Base-by-base conservation (phyloP, 1,140 invertebrate genomes). In the Leptopilina boulardi region DNA sequence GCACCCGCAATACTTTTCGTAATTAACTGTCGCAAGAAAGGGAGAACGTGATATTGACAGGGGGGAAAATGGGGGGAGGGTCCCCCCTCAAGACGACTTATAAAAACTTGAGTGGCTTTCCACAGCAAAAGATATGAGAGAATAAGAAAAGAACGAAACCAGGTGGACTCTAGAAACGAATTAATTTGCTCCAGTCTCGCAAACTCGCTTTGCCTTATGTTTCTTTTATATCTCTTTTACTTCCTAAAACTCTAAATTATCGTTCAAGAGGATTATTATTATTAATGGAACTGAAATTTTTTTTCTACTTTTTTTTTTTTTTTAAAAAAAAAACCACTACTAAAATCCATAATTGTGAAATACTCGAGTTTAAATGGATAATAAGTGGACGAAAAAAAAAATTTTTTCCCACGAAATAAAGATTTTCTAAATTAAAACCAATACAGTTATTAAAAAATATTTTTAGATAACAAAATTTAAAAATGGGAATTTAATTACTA, bases 21-120 rank as follows among this genome's bases (percentile, higher is more conserved):
- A 89, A 90, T 87, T 89, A 89, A 86, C 77, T 85, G 84, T 70
- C 75, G 71, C 59, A 77, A 80, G 75, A 82, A n/a, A 81, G 70
- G 51, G 19, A 80, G 79, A 76, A 83, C 75, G 66, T 75, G 34
- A 30, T 34, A 71, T 18, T 73, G 74, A 77, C 23, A 66, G 23
- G 11, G 26, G 11, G 13, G 71, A 26, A 56, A n/a, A n/a, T n/a
- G n/a, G n/a, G n/a, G n/a, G n/a, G n/a, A n/a, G n/a, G n/a, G n/a
- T n/a, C n/a, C n/a, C n/a, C n/a, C n/a, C n/a, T n/a, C 13, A 70
- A 73, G 47, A 75, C 41, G 70, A 78, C 44, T 73, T 71, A 56
- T 77, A 83, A 87, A 83, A 85, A 84, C 80, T 83, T 81, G 81
- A 86, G 83, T 86, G 82, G 79, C 77, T 80, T 82, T 76, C 74